A percentile compares a stretch with the other conserved stretches of the same genome.
Evolutionary conservation across 2,797 vertebrate species (phyloP).

Genomic region (Pangasius sanitwongsei): DNA sequence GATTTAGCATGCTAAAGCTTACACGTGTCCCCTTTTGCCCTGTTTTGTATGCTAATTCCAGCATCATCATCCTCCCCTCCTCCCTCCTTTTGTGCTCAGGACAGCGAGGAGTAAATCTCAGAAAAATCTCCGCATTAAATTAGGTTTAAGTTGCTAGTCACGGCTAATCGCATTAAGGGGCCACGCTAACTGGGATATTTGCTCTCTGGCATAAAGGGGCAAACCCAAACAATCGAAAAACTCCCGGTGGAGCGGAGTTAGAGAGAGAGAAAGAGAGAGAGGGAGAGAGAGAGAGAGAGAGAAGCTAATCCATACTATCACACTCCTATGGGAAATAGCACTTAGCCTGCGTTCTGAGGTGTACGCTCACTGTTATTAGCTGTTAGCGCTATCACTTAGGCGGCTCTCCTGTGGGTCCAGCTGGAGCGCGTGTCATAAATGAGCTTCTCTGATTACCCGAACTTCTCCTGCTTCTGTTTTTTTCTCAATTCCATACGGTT

Average conservation of each 20-base stretch:
- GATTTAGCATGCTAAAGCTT: conserved; percentile 69
- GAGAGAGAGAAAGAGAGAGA: conserved; percentile 18
- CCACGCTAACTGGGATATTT: conserved; percentile 56
- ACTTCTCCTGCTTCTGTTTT: background rate
- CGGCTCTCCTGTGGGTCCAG: background rate
- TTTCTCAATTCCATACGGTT: background rate
- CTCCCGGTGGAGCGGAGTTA: conserved; percentile 48
- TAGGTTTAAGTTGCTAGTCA: conserved; percentile 72
- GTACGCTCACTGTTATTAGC: background rate
- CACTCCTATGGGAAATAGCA: conserved; percentile 5
- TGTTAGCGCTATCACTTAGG: background rate
- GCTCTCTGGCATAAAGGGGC: conserved; percentile 62
- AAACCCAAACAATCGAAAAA: conserved; percentile 60
- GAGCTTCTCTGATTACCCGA: background rate
- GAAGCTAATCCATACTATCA: conserved; percentile 46
- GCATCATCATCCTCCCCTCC: conserved; percentile 69
- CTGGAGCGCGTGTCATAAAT: background rate
- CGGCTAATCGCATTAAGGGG: conserved; percentile 75
- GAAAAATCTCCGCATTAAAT: conserved; percentile 63
- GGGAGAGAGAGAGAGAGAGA: background rate
- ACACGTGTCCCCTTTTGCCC: conserved; percentile 73
- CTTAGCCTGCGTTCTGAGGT: conserved; percentile 4
- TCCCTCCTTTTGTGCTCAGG: conserved; percentile 58
- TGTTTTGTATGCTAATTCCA: conserved; percentile 70
- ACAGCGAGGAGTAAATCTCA: conserved; percentile 65